Evolutionary conservation across 2,888 invertebrate species (phyloP).

Genomic region (Nesidiocoris tenuis): DNA sequence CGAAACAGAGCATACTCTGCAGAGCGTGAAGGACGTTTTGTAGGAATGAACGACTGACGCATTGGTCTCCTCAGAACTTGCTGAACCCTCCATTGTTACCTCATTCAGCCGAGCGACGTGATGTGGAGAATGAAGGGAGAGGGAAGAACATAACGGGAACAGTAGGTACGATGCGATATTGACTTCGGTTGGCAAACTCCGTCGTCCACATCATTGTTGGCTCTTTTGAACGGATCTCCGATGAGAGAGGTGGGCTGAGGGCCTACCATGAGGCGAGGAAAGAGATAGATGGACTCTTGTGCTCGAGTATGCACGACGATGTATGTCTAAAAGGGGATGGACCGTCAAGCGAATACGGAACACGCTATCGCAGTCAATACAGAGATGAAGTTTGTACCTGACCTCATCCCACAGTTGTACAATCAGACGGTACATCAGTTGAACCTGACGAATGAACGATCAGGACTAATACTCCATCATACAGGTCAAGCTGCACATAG

Average conservation of each 20-base stretch:
- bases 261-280: not conserved
- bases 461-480: too few species aligned
- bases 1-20: too few species aligned
- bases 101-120: not conserved
- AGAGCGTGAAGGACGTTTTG: too few species aligned
- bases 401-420: too few species aligned
- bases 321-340: not conserved
- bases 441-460: too few species aligned
- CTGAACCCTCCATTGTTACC: not conserved
- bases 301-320: not conserved
- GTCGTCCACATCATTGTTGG: not conserved
- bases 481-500: too few species aligned
- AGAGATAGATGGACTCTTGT: not conserved
- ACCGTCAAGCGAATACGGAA: not conserved
- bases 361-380: not conserved
- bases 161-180: not conserved
- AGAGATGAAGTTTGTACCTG: not conserved
- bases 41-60: too few species aligned
- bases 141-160: not conserved
- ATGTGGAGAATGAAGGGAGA: not conserved
- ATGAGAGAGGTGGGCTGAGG: not conserved
- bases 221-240: not conserved
- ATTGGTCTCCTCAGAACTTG: not conserved
- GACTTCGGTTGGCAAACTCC: not conserved
- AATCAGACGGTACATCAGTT: too few species aligned